Percentiles rank a stretch among this genome's conserved stretches.
phyloP scores from a whole-genome alignment of 2,797 vertebrate species.

The Rhynchotus rufescens region DNA sequence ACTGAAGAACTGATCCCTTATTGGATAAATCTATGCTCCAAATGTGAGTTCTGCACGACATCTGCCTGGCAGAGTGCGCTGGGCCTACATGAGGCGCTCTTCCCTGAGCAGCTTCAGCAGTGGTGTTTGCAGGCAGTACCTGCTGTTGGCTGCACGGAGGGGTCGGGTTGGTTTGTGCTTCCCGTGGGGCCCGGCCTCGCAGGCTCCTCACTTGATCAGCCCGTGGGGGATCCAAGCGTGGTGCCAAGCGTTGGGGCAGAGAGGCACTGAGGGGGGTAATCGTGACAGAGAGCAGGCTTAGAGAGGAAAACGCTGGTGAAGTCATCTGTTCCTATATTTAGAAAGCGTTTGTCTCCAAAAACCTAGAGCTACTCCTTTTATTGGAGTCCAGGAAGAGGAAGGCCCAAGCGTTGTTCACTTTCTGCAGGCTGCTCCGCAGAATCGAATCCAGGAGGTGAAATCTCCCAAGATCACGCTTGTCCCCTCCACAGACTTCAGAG shows the following conservation, averaged over 20 bases:
- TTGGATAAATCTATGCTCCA: neutral
- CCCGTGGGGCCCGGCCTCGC: neutral
- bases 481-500: neutral
- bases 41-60: neutral
- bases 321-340: neutral
- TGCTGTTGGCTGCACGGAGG: neutral
- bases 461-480: neutral
- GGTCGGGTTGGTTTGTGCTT: neutral
- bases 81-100: neutral
- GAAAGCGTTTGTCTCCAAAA: neutral
- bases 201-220: neutral
- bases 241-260: neutral
- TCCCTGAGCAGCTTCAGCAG: neutral
- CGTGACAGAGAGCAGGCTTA: fast-evolving
- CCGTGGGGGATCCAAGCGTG: fast-evolving
- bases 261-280: neutral
- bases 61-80: neutral
- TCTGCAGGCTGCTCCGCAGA: neutral
- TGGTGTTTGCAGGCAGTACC: neutral
- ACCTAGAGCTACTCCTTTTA: neutral
- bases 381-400: neutral
- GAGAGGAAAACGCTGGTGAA: neutral
- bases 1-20: neutral
- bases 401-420: neutral
- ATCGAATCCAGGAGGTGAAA: neutral